A percentile compares a stretch with the other conserved stretches of the same genome.
These are phyloP conservation scores for Syrrhaptes paradoxus DNA, from an alignment of 2,113 vertebrate genomes.

Conservation along the genomic window DNA sequence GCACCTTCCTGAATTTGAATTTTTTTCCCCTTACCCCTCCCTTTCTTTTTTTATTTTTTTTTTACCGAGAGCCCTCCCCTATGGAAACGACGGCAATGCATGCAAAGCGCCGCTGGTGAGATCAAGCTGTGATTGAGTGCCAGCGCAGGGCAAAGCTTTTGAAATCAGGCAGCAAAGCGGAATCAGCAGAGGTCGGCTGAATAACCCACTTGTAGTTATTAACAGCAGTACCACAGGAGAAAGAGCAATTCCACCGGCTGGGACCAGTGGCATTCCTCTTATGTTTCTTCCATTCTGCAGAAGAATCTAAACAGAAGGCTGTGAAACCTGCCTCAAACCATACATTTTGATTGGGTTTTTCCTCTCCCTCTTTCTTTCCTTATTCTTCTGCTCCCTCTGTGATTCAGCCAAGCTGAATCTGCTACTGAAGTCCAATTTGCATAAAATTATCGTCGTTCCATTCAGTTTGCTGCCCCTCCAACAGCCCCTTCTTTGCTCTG, in stretches of 20 bases:
- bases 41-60: neutral
- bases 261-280: constrained; percentile 70
- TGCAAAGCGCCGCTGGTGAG: constrained; percentile 46
- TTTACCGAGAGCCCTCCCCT: neutral
- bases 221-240: constrained; percentile 64
- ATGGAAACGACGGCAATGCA: neutral
- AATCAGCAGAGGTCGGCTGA: constrained; percentile 73
- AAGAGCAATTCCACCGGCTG: constrained; percentile 71
- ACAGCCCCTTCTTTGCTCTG: constrained; percentile 65
- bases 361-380: constrained; percentile 25
- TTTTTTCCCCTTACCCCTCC: neutral
- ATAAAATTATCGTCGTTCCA: constrained; percentile 72
- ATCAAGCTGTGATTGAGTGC: constrained; percentile 65
- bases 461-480: constrained; percentile 65
- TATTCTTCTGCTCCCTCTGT: constrained; percentile 46
- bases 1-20: neutral
- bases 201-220: constrained; percentile 72
- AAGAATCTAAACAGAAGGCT: constrained; percentile 68
- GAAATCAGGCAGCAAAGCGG: constrained; percentile 74
- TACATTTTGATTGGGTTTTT: constrained; percentile 59
- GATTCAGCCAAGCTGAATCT: constrained; percentile 65
- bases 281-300: constrained; percentile 50
- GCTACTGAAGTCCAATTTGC: constrained; percentile 70
- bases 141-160: constrained; percentile 58
- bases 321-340: constrained; percentile 67